phyloP scores from a whole-genome alignment of 1,140 invertebrate species.

The Drosophila malerkotliana region DNA sequence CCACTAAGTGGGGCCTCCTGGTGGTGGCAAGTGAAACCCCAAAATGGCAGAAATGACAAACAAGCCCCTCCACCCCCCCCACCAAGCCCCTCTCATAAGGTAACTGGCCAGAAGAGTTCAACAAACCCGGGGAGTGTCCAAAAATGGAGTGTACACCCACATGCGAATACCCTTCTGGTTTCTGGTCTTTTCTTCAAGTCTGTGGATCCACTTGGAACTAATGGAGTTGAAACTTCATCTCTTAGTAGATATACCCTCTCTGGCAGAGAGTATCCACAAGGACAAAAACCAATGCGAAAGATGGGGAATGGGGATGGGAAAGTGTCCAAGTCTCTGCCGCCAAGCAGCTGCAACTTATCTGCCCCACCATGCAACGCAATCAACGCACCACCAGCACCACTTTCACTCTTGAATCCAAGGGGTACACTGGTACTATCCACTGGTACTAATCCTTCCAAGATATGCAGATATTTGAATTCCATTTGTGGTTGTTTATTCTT shows the following conservation, averaged over 20 bases:
- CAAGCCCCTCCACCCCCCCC: slow-evolving; percentile 21
- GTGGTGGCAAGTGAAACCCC: slow-evolving; percentile 42
- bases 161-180: too few species aligned
- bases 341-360: slow-evolving; percentile 34
- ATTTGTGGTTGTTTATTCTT: background rate
- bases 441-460: background rate
- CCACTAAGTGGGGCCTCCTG: background rate
- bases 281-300: background rate
- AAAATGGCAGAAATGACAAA: slow-evolving; percentile 52
- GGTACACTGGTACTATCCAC: background rate
- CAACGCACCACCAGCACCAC: slow-evolving; percentile 41
- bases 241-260: background rate
- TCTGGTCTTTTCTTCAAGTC: too few species aligned
- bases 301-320: background rate
- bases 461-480: background rate
- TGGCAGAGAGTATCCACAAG: slow-evolving; percentile 6
- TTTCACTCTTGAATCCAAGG: slow-evolving; percentile 25
- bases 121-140: slow-evolving; percentile 5
- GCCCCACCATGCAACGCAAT: slow-evolving; percentile 17
- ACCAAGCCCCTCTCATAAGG: slow-evolving; percentile 18
- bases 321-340: slow-evolving; percentile 4
- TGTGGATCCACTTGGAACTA: too few species aligned
- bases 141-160: too few species aligned
- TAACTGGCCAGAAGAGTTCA: slow-evolving; percentile 44
- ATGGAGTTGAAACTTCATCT: too few species aligned